phyloP scores from a whole-genome alignment of 2,113 vertebrate species.

The Neodontobutis hainanensis region DNA sequence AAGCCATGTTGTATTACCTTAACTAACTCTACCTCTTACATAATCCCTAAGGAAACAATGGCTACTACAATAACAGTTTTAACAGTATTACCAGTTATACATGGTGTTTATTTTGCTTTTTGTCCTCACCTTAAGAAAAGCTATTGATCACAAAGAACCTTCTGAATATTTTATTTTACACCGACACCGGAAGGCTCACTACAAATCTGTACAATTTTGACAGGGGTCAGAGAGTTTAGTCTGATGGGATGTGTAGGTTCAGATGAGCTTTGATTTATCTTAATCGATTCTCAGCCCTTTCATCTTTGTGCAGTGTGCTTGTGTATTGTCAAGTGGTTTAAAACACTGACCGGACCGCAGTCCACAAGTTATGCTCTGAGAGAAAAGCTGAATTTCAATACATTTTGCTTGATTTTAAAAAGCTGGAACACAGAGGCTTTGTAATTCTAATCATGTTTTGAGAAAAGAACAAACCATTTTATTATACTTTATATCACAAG shows the following conservation, averaged over 20 bases:
- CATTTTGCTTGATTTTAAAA: constrained; percentile 47
- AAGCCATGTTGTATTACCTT: too few relatives aligned
- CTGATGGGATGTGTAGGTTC: constrained; percentile 66
- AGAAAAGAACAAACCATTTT: too few relatives aligned
- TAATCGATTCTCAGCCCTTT: constrained; percentile 71
- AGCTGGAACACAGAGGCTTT: constrained; percentile 29
- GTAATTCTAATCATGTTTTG: constrained; percentile 30
- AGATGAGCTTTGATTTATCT: constrained; percentile 72
- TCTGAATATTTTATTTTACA: constrained; percentile 70
- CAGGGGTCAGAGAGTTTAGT: constrained; percentile 62
- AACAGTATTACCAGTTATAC: too few relatives aligned
- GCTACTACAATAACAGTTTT: too few relatives aligned
- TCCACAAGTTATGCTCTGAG: constrained; percentile 37
- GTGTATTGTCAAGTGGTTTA: constrained; percentile 31
- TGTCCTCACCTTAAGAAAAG: not conserved
- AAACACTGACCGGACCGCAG: constrained; percentile 48
- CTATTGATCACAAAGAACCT: constrained; percentile 57
- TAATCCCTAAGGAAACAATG: too few relatives aligned
- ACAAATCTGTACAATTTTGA: constrained; percentile 72
- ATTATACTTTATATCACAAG: not conserved
- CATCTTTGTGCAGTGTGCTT: constrained; percentile 51
- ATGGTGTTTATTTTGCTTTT: too few relatives aligned
- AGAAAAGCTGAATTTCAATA: constrained; percentile 68
- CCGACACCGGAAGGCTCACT: constrained; percentile 61
- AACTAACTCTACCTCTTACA: too few relatives aligned